These are phyloP conservation scores for Aspidiotus rigidus DNA, from an alignment of 2,888 invertebrate genomes.

Conservation along the genomic window DNA sequence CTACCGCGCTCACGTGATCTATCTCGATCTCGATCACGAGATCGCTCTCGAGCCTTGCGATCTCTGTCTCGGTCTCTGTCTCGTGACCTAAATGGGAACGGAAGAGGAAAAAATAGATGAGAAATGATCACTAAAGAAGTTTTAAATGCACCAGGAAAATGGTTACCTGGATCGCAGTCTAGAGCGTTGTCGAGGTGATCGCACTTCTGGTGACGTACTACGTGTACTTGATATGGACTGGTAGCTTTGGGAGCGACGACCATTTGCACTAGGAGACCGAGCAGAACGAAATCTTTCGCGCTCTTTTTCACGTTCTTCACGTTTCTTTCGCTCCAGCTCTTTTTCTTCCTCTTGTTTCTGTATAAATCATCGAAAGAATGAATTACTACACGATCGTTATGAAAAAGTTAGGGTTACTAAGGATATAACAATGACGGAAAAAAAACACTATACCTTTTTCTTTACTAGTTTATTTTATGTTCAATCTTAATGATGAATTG, in stretches of 20 bases:
- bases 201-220: constrained; percentile 31
- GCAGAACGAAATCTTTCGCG: constrained; percentile 38
- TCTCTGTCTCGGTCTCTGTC: background rate
- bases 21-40: too few relatives aligned
- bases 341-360: constrained; percentile 69
- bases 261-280: constrained; percentile 35
- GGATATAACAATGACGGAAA: too few relatives aligned
- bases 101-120: background rate
- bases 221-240: constrained; percentile 35
- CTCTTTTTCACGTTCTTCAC: constrained; percentile 39
- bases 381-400: too few relatives aligned
- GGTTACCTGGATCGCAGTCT: constrained; percentile 37
- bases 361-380: constrained; percentile 41
- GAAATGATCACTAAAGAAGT: background rate
- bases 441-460: too few relatives aligned
- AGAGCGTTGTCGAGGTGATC: constrained; percentile 18
- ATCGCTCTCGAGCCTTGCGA: too few relatives aligned
- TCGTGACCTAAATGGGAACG: background rate
- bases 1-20: constrained; percentile 28
- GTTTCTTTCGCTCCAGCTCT: constrained; percentile 49
- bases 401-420: too few relatives aligned
- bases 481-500: too few relatives aligned
- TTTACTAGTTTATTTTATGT: too few relatives aligned
- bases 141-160: background rate
- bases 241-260: constrained; percentile 31